These are phyloP conservation scores for Seriola quinqueradiata DNA, from an alignment of 2,113 vertebrate species.

Conservation along the genomic window DNA sequence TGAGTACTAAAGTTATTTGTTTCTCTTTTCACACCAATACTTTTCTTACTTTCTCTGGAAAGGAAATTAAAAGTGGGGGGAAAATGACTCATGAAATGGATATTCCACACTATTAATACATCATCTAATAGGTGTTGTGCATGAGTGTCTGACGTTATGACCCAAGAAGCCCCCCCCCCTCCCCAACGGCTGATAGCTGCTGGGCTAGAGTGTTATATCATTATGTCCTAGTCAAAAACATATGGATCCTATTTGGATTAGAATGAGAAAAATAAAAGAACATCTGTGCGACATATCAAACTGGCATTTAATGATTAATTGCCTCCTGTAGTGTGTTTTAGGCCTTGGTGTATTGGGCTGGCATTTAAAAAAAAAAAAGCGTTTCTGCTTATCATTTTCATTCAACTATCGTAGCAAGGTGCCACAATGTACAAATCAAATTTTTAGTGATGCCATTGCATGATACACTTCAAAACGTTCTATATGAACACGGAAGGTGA, in stretches of 20 bases:
- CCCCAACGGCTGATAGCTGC: not conserved
- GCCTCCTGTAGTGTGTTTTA: not conserved
- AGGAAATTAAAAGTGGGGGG: not conserved
- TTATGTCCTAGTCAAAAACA: not conserved
- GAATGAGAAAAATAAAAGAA: not conserved
- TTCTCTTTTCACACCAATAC: not conserved
- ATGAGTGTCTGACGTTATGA: not conserved
- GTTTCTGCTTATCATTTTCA: not conserved
- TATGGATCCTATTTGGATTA: not conserved
- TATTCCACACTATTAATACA: slow-evolving; percentile 5
- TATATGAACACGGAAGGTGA: not conserved
- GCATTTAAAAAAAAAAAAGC: not conserved
- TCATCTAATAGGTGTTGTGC: not conserved
- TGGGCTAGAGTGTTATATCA: not conserved
- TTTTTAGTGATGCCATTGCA: too few species aligned
- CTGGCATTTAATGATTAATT: not conserved
- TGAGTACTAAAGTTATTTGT: not conserved
- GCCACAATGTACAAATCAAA: not conserved
- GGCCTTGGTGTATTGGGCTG: not conserved
- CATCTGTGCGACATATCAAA: not conserved
- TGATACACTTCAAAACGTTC: too few species aligned
- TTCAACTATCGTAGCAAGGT: not conserved
- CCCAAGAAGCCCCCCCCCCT: not conserved
- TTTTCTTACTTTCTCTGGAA: not conserved
- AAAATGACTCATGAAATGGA: slow-evolving; percentile 9